Conservation (phyloP, 2,888 invertebrate species). For the Catotricha subobsoleta region DNA sequence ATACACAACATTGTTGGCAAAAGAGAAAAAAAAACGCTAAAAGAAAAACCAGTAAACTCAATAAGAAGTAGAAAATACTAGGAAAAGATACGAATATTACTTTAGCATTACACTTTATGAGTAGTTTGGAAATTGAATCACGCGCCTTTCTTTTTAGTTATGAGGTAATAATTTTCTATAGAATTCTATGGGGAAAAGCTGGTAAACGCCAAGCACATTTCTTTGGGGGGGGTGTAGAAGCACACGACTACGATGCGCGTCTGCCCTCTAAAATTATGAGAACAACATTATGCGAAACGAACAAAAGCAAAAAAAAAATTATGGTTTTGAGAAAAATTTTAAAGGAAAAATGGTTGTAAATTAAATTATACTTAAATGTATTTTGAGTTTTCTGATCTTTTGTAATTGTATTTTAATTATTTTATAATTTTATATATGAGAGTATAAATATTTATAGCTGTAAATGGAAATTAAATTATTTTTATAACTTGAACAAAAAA, state of each 20-base stretch:
- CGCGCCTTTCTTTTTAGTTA: constrained; percentile 6
- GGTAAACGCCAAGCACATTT: too few relatives aligned
- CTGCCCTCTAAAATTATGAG: too few relatives aligned
- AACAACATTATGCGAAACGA: neutral
- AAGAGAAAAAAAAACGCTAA: too few relatives aligned
- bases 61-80: too few relatives aligned
- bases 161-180: constrained; percentile 3
- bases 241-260: too few relatives aligned
- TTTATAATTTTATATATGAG: constrained; percentile 2
- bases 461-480: constrained; percentile 3
- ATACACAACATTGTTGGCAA: too few relatives aligned
- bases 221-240: too few relatives aligned
- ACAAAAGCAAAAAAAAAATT: neutral
- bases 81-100: constrained; percentile 5
- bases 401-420: constrained; percentile 5
- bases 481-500: constrained; percentile 1
- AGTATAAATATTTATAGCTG: constrained; percentile 2
- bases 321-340: too few relatives aligned
- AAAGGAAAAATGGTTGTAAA: constrained; percentile 1
- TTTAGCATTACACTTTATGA: constrained; percentile 8
- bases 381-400: constrained; percentile 5
- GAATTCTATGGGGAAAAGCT: too few relatives aligned
- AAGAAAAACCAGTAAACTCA: too few relatives aligned
- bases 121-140: constrained; percentile 9
- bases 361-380: constrained; percentile 4